Percentiles rank a stretch among this genome's conserved stretches.
phyloP scores from a whole-genome alignment of 2,113 vertebrate species.

The Gambusia holbrooki region DNA sequence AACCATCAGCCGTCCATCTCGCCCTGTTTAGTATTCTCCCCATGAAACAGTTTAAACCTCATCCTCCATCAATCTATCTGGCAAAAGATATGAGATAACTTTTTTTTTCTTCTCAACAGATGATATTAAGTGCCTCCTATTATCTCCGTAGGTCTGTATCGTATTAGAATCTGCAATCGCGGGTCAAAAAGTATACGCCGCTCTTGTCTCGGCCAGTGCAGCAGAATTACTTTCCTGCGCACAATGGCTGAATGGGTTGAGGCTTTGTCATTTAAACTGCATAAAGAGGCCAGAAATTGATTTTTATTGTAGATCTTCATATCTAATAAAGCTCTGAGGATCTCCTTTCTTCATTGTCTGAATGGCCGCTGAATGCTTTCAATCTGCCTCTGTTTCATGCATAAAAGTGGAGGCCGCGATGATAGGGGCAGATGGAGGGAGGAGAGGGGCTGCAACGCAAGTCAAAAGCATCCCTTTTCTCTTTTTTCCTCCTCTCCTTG shows the following conservation, averaged over 20 bases:
- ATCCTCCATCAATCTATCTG: conserved; percentile 73
- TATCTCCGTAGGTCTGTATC: conserved; percentile 98
- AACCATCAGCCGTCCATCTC: conserved; percentile 66
- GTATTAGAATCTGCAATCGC: conserved; percentile 97
- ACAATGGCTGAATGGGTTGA: conserved; percentile 98
- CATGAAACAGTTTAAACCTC: conserved; percentile 93
- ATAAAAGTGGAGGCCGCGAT: conserved; percentile 93
- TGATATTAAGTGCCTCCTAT: conserved; percentile 99
- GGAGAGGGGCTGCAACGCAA: conserved; percentile 79
- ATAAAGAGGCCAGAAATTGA: conserved; percentile 99
- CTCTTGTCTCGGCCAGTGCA: conserved; percentile 91
- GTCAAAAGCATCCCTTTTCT: conserved; percentile 85
- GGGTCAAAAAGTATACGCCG: conserved; percentile 92
- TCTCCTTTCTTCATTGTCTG: conserved; percentile 99
- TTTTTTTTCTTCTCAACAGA: conserved; percentile 82
- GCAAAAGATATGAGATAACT: conserved; percentile 97
- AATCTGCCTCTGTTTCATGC: conserved; percentile 99
- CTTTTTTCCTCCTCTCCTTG: conserved; percentile 69
- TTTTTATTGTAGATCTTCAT: conserved; percentile 99
- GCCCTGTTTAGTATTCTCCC: conserved; percentile 92
- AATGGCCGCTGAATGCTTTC: conserved; percentile 99
- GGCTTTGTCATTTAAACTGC: conserved; percentile 99
- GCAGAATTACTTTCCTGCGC: conserved; percentile 98
- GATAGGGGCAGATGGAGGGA: conserved; percentile 86
- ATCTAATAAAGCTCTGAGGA: conserved; percentile 99